Percentiles rank a stretch among this genome's conserved stretches.
phyloP scores from a whole-genome alignment of 2,888 invertebrate species.

The Machimus atricapillus region DNA sequence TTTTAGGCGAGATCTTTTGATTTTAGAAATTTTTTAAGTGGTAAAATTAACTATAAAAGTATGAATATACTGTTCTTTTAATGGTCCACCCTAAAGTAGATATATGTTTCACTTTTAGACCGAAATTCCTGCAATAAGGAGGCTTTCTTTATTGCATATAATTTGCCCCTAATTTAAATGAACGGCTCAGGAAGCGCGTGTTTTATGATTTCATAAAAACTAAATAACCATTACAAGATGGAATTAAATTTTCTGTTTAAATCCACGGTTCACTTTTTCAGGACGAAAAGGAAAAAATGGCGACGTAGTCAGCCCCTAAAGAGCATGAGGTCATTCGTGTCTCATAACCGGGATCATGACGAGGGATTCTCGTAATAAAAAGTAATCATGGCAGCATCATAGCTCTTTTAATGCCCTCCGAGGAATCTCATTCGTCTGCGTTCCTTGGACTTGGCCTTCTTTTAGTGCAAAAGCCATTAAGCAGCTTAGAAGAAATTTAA shows the following conservation, averaged over 20 bases:
- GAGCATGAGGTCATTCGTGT: background rate
- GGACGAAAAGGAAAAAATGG: background rate
- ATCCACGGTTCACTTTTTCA: background rate
- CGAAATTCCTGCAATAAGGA: background rate
- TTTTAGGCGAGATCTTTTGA: too few relatives aligned
- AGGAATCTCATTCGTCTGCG: background rate
- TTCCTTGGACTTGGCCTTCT: background rate
- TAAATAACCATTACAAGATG: background rate
- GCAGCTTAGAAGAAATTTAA: background rate
- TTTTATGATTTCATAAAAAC: background rate
- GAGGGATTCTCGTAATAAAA: background rate
- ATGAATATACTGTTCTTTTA: too few relatives aligned
- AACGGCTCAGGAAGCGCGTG: background rate
- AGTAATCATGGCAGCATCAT: background rate
- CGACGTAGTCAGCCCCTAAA: background rate
- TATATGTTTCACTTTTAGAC: background rate
- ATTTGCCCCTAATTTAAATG: background rate
- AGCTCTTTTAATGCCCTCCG: background rate
- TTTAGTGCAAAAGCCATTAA: conserved; percentile 4
- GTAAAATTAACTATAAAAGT: too few relatives aligned
- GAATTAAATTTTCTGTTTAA: background rate
- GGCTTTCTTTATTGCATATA: background rate
- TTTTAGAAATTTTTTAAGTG: too few relatives aligned
- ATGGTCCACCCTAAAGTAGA: too few relatives aligned
- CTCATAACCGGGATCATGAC: background rate